Conservation (phyloP, 2,113 vertebrate genomes). For the Ibidorhyncha struthersii region DNA sequence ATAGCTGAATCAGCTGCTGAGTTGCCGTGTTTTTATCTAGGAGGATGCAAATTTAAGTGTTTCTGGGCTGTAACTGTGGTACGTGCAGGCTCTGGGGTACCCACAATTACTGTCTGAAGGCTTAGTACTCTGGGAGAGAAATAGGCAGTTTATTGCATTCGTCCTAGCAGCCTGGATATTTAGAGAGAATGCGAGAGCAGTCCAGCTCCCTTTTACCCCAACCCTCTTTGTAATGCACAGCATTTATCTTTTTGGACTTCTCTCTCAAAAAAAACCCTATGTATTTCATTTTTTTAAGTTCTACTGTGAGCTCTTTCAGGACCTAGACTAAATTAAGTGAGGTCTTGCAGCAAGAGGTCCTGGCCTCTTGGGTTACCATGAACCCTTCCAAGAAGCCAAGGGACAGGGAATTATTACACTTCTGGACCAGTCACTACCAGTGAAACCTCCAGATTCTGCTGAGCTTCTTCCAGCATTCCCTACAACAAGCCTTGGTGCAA, state of each 20-base stretch:
- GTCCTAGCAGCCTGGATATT: not conserved
- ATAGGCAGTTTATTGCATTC: not conserved
- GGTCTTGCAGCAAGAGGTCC: not conserved
- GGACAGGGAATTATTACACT: not conserved
- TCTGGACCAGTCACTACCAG: not conserved
- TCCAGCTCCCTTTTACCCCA: not conserved
- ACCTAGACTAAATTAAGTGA: not conserved
- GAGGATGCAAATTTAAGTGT: conserved; percentile 39
- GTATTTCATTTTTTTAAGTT: not conserved
- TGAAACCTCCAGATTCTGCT: not conserved
- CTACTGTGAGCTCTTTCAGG: not conserved
- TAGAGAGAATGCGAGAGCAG: not conserved
- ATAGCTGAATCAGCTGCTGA: conserved; percentile 68
- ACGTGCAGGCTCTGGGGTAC: not conserved
- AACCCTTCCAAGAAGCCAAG: not conserved
- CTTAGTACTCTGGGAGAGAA: not conserved
- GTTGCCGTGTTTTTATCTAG: not conserved
- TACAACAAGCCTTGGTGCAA: not conserved
- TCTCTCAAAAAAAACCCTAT: not conserved
- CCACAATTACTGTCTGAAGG: not conserved
- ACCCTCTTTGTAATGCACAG: not conserved
- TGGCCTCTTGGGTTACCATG: not conserved
- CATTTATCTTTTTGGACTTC: not conserved
- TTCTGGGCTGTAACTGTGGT: not conserved
- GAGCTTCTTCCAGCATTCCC: not conserved